Base-by-base conservation (phyloP, 2,113 vertebrate species). In the Crypturellus undulatus region DNA sequence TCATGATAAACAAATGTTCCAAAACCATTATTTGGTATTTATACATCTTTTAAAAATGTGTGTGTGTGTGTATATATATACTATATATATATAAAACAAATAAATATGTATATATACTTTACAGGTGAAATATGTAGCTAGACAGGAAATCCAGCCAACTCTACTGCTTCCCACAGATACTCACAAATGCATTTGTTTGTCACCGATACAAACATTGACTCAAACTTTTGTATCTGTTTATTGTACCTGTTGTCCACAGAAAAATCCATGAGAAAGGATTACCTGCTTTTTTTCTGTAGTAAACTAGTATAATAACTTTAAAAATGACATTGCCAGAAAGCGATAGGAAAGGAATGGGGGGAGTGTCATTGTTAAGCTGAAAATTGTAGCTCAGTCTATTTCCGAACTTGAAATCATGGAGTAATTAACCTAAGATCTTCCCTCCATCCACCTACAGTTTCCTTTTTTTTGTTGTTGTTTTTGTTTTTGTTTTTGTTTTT, bases 341-440 rank as follows among this genome's bases (percentile, higher is more conserved):
- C 19, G 5, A 7, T 58, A 68, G 34, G 14, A 78, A 54, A 8
- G 4, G 2, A 54, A 9, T 2, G 2, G 2, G 64, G 3, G 2
- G 0, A 52, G 12, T 65, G 17, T 19, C n/a, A 73, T 24, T 75
- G 21, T 70, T 52, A 49, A 26, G 26, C n/a, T 86, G 43, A 71
- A 77, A 87, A 62, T 24, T 54, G 45, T 60, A 73, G 59, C 28
- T 38, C 49, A 25, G 17, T 69, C 38, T 87, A 4, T 73, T 87
- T 13, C 56, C 63, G 28, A 95, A 54, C 36, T 32, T 71, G 60
- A 91, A 86, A 49, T 82, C 40, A 36, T 16, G 36, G 56, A 32
- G 13, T 71, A 47, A 63, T 56, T 90, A 43, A 5, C 25, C 32
- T 30, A 47, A 78, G 49, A 82, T 79, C 28, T 87, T 84, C 6